Conservation (phyloP, 1,140 invertebrate species). For the Oryzaephilus surinamensis region DNA sequence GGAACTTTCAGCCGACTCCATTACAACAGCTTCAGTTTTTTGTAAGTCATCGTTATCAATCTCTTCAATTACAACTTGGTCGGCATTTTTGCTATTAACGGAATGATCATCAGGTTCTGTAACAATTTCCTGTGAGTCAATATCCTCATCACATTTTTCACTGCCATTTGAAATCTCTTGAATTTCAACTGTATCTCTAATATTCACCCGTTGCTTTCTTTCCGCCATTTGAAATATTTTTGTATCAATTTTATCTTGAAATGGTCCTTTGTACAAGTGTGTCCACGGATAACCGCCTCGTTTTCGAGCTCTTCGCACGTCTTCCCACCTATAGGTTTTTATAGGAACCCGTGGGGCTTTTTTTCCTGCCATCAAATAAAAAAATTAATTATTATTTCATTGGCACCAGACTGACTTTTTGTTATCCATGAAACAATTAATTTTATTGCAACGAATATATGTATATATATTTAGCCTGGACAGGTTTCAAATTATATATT, state of each 20-base stretch:
- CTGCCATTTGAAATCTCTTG: conserved; percentile 12
- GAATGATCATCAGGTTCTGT: conserved; percentile 7
- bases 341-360: conserved; percentile 46
- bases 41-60: conserved; percentile 8
- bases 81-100: conserved; percentile 10
- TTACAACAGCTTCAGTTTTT: conserved; percentile 14
- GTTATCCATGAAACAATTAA: background rate
- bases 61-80: conserved; percentile 2
- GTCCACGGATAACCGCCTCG: conserved; percentile 61
- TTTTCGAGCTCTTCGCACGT: conserved; percentile 45
- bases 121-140: conserved; percentile 13
- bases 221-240: conserved; percentile 27
- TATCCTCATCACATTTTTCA: no score
- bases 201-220: conserved; percentile 6
- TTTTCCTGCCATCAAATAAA: conserved; percentile 21
- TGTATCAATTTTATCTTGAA: conserved; percentile 24
- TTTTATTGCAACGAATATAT: background rate
- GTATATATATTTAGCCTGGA: background rate
- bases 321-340: conserved; percentile 63
- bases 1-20: conserved; percentile 28
- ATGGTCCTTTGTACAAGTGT: conserved; percentile 39
- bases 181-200: conserved; percentile 15
- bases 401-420: no score
- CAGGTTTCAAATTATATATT: background rate
- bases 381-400: background rate